Conservation (phyloP, 2,888 invertebrate species). For the Drosophila prolongata region DNA sequence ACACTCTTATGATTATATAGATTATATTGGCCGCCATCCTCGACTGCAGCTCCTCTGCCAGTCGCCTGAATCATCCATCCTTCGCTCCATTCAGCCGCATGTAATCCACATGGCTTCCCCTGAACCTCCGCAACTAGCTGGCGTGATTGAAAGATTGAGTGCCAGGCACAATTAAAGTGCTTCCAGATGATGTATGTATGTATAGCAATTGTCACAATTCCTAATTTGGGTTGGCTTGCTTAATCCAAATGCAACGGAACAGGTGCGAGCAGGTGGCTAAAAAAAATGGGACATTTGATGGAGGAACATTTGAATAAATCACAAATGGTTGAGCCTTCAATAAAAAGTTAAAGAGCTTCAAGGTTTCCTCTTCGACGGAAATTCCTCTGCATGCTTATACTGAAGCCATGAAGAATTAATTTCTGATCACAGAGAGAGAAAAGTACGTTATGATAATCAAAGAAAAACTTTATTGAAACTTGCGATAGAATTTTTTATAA, state of each 20-base stretch:
- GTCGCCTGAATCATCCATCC: slow-evolving; percentile 10
- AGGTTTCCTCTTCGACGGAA: slow-evolving; percentile 9
- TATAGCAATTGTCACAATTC: slow-evolving; percentile 75
- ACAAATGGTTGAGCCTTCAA: neutral
- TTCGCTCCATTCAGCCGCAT: slow-evolving; percentile 47
- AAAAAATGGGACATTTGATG: slow-evolving; percentile 10
- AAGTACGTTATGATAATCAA: neutral
- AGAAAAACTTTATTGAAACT: neutral
- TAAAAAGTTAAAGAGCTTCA: neutral
- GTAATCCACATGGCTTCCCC: slow-evolving; percentile 56
- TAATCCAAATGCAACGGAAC: slow-evolving; percentile 53
- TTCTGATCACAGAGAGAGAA: neutral
- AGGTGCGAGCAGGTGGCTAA: slow-evolving; percentile 44
- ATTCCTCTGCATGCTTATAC: slow-evolving; percentile 3
- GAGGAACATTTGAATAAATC: slow-evolving; percentile 10
- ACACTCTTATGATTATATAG: slow-evolving; percentile 76
- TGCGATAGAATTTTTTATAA: neutral
- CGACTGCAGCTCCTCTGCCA: slow-evolving; percentile 1
- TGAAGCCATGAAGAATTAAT: slow-evolving; percentile 8
- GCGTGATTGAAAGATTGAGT: slow-evolving; percentile 82
- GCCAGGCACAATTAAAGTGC: slow-evolving; percentile 80
- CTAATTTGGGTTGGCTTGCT: slow-evolving; percentile 62
- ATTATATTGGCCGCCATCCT: slow-evolving; percentile 66
- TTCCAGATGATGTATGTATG: slow-evolving; percentile 60
- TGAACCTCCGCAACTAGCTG: slow-evolving; percentile 24